Base-by-base conservation (phyloP, 2,888 invertebrate genomes). In the Sinodicranocentrus sp. region DNA sequence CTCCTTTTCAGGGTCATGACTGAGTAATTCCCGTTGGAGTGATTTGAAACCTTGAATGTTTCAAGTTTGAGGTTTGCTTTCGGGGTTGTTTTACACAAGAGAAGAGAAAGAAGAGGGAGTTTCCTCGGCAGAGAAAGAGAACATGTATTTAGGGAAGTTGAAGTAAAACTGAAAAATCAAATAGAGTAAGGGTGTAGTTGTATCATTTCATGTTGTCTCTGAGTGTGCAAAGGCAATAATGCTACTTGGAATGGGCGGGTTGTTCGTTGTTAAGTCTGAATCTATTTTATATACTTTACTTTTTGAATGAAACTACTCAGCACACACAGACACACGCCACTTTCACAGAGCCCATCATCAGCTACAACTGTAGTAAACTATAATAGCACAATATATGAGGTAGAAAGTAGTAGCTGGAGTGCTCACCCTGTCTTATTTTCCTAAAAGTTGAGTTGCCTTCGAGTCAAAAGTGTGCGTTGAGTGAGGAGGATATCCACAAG, bases 21-120 rank as follows among this genome's bases (percentile, higher is more conserved):
- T 48, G 63, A 61, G 71, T 71, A 78, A 33, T 78, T 78, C 78
- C 78, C 78, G 61, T 71, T 63, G 71, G 78, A 78, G 78, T 78
- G 71, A 71, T 78, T 78, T 78, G 48, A 70, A 70, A 52, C 52
- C 25, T 57, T 6, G 52, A 78, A 78, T 78, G 78, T 71, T 78
- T 78, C 63, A 71, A 78, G 61, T 78, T 71, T 70, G 63, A 71
- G 71, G 70, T 78, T 78, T 71, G 48, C 61, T 71, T 3, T 19
- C 2, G 28, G 48, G 61, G 61, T 61, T 61, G 61, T 26, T 61
- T 48, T 48, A 48, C 48, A 48, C 48, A 15, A 3, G 28, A 28
- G 17, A 25, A 57, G 25, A n/a, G 57, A 21, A 57, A 23, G 23
- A 6, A n/a, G n/a, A 48, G n/a, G 61, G 8, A 61, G 8, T 48